Evolutionary conservation across 2,888 invertebrate species (phyloP).

Genomic region (Chamaedrilus cognettii): DNA sequence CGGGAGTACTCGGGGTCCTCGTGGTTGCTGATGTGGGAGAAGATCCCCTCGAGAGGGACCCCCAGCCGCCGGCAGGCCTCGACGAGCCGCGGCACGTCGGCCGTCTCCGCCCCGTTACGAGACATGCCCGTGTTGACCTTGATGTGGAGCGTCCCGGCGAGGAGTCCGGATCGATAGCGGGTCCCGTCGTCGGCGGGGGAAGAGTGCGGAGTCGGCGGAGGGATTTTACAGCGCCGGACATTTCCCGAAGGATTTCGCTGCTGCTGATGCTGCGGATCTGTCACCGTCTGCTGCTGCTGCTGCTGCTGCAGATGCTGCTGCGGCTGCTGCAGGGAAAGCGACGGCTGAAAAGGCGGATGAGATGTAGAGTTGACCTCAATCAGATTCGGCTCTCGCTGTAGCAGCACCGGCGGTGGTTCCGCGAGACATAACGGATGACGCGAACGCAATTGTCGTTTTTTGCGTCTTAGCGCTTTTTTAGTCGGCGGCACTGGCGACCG

Average conservation of each 20-base stretch:
- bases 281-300: neutral
- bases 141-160: conserved; percentile 37
- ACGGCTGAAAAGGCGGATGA: too few species aligned
- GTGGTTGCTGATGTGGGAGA: conserved; percentile 24
- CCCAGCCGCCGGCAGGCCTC: conserved; percentile 22
- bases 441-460: too few species aligned
- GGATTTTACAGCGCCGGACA: too few species aligned
- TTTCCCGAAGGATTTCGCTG: too few species aligned
- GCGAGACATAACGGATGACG: too few species aligned
- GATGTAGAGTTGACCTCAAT: too few species aligned
- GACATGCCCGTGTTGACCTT: conserved; percentile 50
- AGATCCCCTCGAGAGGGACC: conserved; percentile 30
- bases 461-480: too few species aligned
- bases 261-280: neutral
- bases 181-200: neutral
- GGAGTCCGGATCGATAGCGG: neutral
- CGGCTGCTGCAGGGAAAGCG: neutral
- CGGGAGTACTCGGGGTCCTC: conserved; percentile 23
- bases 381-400: too few species aligned
- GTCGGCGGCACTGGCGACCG: neutral
- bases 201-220: neutral
- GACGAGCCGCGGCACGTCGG: conserved; percentile 35
- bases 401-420: too few species aligned
- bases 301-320: neutral
- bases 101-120: conserved; percentile 45